Base-by-base conservation (phyloP, 1,140 invertebrate species). In the Conus ventricosus region DNA sequence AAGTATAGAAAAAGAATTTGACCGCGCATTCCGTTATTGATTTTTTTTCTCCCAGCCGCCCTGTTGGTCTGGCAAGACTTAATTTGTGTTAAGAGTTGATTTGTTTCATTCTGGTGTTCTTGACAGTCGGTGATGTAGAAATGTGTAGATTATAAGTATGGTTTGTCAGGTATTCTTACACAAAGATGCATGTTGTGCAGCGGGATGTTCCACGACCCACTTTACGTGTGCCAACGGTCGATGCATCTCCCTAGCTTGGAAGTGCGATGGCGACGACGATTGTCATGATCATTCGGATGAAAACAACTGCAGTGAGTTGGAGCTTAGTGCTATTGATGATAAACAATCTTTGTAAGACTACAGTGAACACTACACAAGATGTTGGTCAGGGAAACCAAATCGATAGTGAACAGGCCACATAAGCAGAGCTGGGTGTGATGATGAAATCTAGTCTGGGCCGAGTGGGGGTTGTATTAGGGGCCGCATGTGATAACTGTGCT, bases 221-320 rank as follows among this genome's bases (percentile, higher is more conserved):
- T 99, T 99, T 93, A 99, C 98, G 0, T 99, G 99, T 93, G 97
- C 98, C 92, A 99, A 99, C 95, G 85, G 89, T 0, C 99, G 99
- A 93, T 99, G 99, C 94, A 98, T 99, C 90, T 98, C 98, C 0
- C 96, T 98, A 88, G 98, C 98, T 89, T 99, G 99, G 94, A 98
- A 99, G n/a, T 99, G 99, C 93, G 99, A 99, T 94, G 98, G 98
- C 0, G 98, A 98, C 93, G 98, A 98, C 93, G 98, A 99, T 95
- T 99, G 99, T 94, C 95, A 98, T 90, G 99, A 99, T 94, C 97
- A 97, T 93, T 91, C 92, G 13, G 94, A 95, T 91, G 94, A 95
- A 90, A 63, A 4, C 23, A 53, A 89, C 57, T 91, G 90, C 85
- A 54, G 89, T 91, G 89, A 90, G 88, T 91, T 39, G 13, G n/a